Percentiles rank a stretch among this genome's conserved stretches.
phyloP scores from a whole-genome alignment of 2,888 invertebrate species.

The Tryphoninae sp. region DNA sequence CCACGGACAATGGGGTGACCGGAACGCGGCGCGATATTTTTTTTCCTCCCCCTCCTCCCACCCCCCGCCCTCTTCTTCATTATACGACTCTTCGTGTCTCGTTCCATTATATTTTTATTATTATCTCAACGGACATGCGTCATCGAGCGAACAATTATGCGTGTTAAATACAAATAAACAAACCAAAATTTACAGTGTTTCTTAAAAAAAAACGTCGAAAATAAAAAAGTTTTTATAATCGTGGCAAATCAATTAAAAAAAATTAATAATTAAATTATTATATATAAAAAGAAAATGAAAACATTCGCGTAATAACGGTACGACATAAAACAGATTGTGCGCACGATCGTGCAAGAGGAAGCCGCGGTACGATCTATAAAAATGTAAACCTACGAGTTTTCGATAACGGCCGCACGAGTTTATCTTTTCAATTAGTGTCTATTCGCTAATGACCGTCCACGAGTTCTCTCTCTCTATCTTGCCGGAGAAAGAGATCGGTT shows the following conservation, averaged over 20 bases:
- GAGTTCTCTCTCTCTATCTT: constrained; percentile 1
- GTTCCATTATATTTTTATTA: constrained; percentile 5
- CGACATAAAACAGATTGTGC: background rate
- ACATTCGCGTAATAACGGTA: too few species aligned
- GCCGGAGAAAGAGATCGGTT: constrained; percentile 1
- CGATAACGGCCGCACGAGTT: constrained; percentile 67
- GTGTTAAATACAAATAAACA: background rate
- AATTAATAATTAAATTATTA: background rate
- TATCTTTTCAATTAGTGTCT: constrained; percentile 73
- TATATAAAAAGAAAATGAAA: background rate
- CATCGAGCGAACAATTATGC: constrained; percentile 46
- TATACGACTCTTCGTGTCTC: constrained; percentile 16
- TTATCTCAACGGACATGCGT: constrained; percentile 38
- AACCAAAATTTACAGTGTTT: background rate
- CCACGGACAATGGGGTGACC: constrained; percentile 62
- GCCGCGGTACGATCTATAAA: constrained; percentile 18
- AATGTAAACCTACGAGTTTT: constrained; percentile 50
- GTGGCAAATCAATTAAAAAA: background rate
- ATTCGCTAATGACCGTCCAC: constrained; percentile 69
- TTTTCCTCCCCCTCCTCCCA: constrained; percentile 2
- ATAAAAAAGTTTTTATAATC: background rate
- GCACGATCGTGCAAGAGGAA: background rate
- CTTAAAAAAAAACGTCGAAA: background rate
- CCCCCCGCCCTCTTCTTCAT: background rate
- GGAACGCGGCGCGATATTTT: constrained; percentile 52